Evolutionary conservation across 2,888 invertebrate genomes (phyloP).

Genomic region (Heliconius ismenius): DNA sequence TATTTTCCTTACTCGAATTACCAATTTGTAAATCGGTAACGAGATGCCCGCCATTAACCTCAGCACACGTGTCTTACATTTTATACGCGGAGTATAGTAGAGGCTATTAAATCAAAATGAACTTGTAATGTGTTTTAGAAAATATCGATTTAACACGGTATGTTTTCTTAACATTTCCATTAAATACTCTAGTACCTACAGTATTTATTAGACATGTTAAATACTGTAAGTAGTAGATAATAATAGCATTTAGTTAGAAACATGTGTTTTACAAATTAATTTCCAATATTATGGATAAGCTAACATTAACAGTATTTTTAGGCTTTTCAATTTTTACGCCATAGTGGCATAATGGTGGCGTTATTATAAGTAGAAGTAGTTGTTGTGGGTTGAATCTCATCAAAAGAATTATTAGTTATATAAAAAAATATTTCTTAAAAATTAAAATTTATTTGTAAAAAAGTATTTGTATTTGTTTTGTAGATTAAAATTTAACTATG

Average conservation of each 20-base stretch:
- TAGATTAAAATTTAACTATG: background rate
- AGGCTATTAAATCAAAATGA: constrained; percentile 25
- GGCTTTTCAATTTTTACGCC: background rate
- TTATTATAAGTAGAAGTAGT: too few relatives aligned
- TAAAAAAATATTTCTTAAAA: too few relatives aligned
- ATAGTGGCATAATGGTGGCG: too few relatives aligned
- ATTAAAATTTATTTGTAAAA: too few relatives aligned
- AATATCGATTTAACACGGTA: constrained; percentile 4
- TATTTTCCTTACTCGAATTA: constrained; percentile 57
- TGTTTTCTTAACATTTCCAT: constrained; percentile 8
- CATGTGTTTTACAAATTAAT: background rate
- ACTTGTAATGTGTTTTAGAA: constrained; percentile 18
- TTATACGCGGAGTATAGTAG: constrained; percentile 5
- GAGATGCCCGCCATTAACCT: constrained; percentile 45
- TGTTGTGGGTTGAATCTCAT: background rate
- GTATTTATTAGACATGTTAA: too few relatives aligned
- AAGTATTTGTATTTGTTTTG: too few relatives aligned
- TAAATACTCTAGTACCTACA: background rate
- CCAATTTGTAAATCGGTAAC: constrained; percentile 62
- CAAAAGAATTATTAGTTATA: too few relatives aligned
- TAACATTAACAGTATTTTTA: background rate
- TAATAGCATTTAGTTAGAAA: too few relatives aligned
- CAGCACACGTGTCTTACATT: constrained; percentile 39
- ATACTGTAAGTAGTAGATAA: too few relatives aligned
- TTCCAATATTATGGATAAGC: background rate